phyloP scores from a whole-genome alignment of 1,140 invertebrate species.

The Sarcophaga peregrina region DNA sequence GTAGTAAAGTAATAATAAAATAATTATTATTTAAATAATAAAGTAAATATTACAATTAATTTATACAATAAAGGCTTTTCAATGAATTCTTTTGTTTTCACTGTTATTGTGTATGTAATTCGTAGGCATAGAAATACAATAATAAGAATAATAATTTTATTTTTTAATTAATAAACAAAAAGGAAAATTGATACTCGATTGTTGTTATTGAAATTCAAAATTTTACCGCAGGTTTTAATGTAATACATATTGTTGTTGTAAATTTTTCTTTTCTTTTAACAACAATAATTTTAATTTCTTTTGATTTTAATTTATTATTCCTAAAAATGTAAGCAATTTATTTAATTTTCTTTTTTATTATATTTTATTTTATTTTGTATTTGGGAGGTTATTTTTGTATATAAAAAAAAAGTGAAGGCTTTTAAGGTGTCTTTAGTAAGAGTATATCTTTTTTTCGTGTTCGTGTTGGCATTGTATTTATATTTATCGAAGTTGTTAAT shows the following conservation, averaged over 20 bases:
- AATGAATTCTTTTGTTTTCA: conserved; percentile 11
- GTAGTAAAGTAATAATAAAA: conserved; percentile 20
- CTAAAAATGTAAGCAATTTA: conserved; percentile 48
- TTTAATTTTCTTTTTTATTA: conserved; percentile 48
- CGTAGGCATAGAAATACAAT: background rate
- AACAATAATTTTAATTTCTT: conserved; percentile 13
- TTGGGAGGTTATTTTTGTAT: background rate
- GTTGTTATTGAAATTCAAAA: no score
- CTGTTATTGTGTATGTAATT: background rate
- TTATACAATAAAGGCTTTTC: conserved; percentile 39
- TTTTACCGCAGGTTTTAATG: background rate
- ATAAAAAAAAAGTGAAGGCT: conserved; percentile 29
- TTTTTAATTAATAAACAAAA: background rate
- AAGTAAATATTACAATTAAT: conserved; percentile 38
- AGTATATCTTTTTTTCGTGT: conserved; percentile 65
- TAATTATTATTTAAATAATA: conserved; percentile 27
- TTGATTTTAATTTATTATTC: conserved; percentile 28
- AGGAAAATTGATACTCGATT: no score
- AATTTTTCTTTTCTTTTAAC: conserved; percentile 32
- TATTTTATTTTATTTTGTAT: conserved; percentile 44
- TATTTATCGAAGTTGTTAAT: conserved; percentile 49
- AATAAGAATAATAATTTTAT: conserved; percentile 18
- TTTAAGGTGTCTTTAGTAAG: conserved; percentile 57
- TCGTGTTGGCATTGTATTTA: conserved; percentile 50
- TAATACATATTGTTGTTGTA: conserved; percentile 38